Percentiles rank a stretch among this genome's conserved stretches.
Evolutionary conservation across 2,888 invertebrate genomes (phyloP).

Genomic region (Drosophila melanosoma): DNA sequence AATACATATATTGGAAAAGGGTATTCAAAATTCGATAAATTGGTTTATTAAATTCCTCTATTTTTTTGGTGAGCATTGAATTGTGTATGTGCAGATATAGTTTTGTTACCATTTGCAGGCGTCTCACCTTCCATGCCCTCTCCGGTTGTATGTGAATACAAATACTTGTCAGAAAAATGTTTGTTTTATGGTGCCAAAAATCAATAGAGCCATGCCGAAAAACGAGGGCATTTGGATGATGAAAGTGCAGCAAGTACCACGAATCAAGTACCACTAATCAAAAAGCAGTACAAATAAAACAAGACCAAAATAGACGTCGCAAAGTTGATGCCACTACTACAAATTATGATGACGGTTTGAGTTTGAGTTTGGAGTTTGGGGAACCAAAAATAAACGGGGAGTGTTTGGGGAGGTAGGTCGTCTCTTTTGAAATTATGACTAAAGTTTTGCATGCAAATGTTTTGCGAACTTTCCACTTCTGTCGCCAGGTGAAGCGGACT

Average conservation of each 20-base stretch:
- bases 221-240: conserved; percentile 47
- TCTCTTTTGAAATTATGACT: conserved; percentile 66
- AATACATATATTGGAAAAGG: background rate
- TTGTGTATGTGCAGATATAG: conserved; percentile 49
- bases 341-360: conserved; percentile 9
- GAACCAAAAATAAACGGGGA: background rate
- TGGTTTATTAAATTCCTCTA: background rate
- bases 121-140: background rate
- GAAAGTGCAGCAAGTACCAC: conserved; percentile 53
- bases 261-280: conserved; percentile 19
- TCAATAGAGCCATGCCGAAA: conserved; percentile 62
- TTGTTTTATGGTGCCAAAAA: conserved; percentile 45
- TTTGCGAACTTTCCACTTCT: conserved; percentile 68
- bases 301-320: conserved; percentile 44
- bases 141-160: conserved; percentile 23
- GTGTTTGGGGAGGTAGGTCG: background rate
- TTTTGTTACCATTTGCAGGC: conserved; percentile 50
- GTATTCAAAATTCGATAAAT: conserved; percentile 1
- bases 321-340: conserved; percentile 47
- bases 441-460: conserved; percentile 77
- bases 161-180: conserved; percentile 49
- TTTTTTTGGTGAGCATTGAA: conserved; percentile 28
- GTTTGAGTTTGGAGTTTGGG: background rate
- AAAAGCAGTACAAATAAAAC: conserved; percentile 35
- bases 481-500: conserved; percentile 66